phyloP scores from a whole-genome alignment of 1,140 invertebrate species.

The Ceratosolen fusciceps region DNA sequence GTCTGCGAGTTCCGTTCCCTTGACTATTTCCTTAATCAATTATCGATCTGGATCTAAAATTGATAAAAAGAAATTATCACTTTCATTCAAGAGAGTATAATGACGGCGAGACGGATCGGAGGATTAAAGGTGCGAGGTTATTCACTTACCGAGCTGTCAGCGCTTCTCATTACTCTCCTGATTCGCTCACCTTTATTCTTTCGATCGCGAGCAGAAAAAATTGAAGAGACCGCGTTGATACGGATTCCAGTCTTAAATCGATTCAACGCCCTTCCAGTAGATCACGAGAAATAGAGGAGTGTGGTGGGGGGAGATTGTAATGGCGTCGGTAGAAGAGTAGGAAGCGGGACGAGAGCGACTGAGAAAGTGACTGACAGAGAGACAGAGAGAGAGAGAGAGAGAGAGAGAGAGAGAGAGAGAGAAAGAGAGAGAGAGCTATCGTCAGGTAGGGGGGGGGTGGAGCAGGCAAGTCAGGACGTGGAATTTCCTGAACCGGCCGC shows the following conservation, averaged over 20 bases:
- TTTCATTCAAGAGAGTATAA: conserved; percentile 14
- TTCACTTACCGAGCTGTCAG: conserved; percentile 37
- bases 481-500: conserved; percentile 54
- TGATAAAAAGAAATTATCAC: conserved; percentile 26
- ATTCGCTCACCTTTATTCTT: conserved; percentile 11
- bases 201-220: conserved; percentile 49
- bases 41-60: background rate
- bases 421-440: background rate
- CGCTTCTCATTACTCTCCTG: no score
- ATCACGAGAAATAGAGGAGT: conserved; percentile 26
- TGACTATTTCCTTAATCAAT: conserved; percentile 3
- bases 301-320: background rate
- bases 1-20: background rate
- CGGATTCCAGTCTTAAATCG: conserved; percentile 58
- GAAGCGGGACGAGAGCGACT: no score
- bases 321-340: background rate
- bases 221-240: conserved; percentile 57
- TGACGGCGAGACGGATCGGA: background rate
- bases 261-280: conserved; percentile 54
- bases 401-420: background rate
- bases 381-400: no score
- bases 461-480: conserved; percentile 31
- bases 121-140: background rate
- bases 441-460: background rate
- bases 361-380: no score